Base-by-base conservation (phyloP, 2,797 vertebrate species). In the Channa striata region DNA sequence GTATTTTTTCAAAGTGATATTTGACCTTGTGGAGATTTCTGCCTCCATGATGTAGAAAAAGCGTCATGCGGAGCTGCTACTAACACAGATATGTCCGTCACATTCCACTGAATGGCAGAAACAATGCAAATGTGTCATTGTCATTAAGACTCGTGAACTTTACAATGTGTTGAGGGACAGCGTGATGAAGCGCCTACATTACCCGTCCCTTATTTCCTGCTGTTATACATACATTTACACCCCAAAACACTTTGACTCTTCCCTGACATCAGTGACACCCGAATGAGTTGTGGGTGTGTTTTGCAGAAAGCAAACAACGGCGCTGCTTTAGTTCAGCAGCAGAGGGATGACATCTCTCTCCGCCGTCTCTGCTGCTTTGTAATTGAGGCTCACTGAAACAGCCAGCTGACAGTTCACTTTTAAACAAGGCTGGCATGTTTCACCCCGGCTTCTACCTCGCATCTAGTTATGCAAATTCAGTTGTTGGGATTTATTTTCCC, bases 381-480 rank as follows among this genome's bases (percentile, higher is more conserved):
- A 73, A 74, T 51, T 56, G 59, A 64, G 56, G 33, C 47, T 56
- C 44, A 40, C 19, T 49, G 6, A 60, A 65, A 70, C 65, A 54
- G 49, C 65, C 20, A 21, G 20, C 67, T 49, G 58, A 64, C 75
- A 54, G 66, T 57, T 67, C 46, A 12, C 14, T 49, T 60, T 59
- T 44, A 57, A 74, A 70, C 60, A 43, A 54, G 69, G 68, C 75
- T 58, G 57, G 1, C 60, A 14, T 58, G 46, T 72, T 58, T 75
- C 71, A 70, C 60, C 58, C 64, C 0, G 1, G 53, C 57, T 66
- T 11, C 65, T 66, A 61, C 71, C 56, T 74, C 48, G 60, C 74
- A 66, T 72, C 65, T 73, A 8, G 2, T 80, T 74, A 81, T 77
- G 82, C 54, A 70, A 74, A 84, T 82, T 11, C n/a, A 6, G 48